These are phyloP conservation scores for Vombatus ursinus DNA, from an alignment of 2,113 vertebrate species.

Conservation along the genomic window DNA sequence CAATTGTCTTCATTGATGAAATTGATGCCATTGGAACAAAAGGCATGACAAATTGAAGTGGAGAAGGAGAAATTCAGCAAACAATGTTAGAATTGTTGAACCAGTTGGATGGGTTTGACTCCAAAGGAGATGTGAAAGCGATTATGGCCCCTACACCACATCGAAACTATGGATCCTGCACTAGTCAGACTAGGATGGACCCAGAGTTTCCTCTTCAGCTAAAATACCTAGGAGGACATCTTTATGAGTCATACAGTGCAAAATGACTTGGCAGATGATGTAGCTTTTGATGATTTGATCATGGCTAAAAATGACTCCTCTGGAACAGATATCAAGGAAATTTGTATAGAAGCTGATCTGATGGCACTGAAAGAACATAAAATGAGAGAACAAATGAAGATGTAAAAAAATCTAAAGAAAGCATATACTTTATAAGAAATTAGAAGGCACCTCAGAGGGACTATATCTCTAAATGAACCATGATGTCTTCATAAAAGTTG, in stretches of 20 bases:
- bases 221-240: slow-evolving; percentile 98
- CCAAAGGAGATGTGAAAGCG: slow-evolving; percentile 96
- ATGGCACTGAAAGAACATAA: slow-evolving; percentile 96
- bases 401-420: slow-evolving; percentile 99
- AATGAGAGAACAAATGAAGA: slow-evolving; percentile 99
- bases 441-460: slow-evolving; percentile 97
- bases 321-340: slow-evolving; percentile 98
- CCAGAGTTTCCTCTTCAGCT: slow-evolving; percentile 95
- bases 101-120: slow-evolving; percentile 97
- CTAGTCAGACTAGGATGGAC: slow-evolving; percentile 94
- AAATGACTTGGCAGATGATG: slow-evolving; percentile 96
- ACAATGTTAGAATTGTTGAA: slow-evolving; percentile 98
- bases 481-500: neutral
- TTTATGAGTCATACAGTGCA: slow-evolving; percentile 98
- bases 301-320: slow-evolving; percentile 98
- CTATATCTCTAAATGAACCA: slow-evolving; percentile 86
- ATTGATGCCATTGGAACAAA: slow-evolving; percentile 97
- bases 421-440: slow-evolving; percentile 98
- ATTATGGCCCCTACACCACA: slow-evolving; percentile 98
- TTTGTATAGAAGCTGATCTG: slow-evolving; percentile 97
- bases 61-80: slow-evolving; percentile 96
- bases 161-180: slow-evolving; percentile 97
- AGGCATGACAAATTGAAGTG: slow-evolving; percentile 97
- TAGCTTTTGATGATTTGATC: slow-evolving; percentile 95
- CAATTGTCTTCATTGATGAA: slow-evolving; percentile 98